These are phyloP conservation scores for Drosophila ezoana DNA, from an alignment of 2,888 invertebrate genomes.

Conservation along the genomic window DNA sequence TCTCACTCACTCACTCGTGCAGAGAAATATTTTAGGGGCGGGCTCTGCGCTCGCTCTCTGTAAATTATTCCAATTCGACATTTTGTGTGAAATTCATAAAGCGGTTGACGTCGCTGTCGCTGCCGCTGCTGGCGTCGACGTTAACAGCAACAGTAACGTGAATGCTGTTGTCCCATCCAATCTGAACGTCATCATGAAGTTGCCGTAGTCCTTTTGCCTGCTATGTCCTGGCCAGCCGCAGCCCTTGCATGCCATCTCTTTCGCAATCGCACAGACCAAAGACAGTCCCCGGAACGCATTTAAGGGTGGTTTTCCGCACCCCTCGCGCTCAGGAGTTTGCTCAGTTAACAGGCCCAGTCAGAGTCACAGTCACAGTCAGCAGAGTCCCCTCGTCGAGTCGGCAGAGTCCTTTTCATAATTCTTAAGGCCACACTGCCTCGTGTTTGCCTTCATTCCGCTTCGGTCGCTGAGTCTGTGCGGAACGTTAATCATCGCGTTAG, in stretches of 20 bases:
- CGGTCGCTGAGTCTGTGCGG: constrained; percentile 81
- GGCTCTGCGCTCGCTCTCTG: constrained; percentile 67
- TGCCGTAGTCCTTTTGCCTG: constrained; percentile 72
- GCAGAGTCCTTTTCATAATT: constrained; percentile 75
- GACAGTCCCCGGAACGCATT: constrained; percentile 12
- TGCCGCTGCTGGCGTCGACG: constrained; percentile 14
- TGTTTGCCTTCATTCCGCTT: constrained; percentile 82
- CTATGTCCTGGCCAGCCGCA: constrained; percentile 17
- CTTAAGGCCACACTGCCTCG: constrained; percentile 74
- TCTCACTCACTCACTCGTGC: constrained; percentile 20
- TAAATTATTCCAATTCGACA: constrained; percentile 82
- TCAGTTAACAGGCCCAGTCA: constrained; percentile 65
- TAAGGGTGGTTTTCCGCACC: constrained; percentile 48
- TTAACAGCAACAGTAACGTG: constrained; percentile 46
- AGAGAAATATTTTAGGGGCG: constrained; percentile 84
- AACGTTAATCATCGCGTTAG: constrained; percentile 57
- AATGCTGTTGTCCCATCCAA: constrained; percentile 53
- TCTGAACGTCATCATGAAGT: constrained; percentile 71
- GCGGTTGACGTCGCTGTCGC: constrained; percentile 54
- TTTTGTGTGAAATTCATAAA: constrained; percentile 81
- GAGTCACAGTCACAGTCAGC: constrained; percentile 17
- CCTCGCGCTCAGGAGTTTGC: constrained; percentile 53
- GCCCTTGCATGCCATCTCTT: constrained; percentile 51
- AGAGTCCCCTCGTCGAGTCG: constrained; percentile 23
- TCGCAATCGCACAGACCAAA: constrained; percentile 43